phyloP scores from a whole-genome alignment of 2,797 vertebrate species.

The Acanthiza pusilla region DNA sequence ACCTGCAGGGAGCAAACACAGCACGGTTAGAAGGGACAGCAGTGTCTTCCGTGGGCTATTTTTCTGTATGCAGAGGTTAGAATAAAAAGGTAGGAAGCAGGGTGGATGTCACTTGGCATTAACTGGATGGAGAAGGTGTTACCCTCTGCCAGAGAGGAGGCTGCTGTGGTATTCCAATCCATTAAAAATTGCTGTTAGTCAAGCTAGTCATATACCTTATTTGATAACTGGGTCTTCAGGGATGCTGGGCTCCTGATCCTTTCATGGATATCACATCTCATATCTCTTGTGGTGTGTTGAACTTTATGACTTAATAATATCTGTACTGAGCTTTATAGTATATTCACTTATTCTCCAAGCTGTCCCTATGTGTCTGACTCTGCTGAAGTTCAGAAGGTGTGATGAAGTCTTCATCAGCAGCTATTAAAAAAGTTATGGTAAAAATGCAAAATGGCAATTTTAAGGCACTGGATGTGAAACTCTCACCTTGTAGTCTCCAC shows the following conservation, averaged over 20 bases:
- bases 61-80: not conserved
- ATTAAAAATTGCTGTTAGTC: not conserved
- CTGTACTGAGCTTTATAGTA: not conserved
- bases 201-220: not conserved
- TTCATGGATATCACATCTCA: not conserved
- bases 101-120: not conserved
- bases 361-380: not conserved
- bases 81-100: not conserved
- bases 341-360: not conserved
- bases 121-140: not conserved
- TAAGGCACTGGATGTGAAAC: not conserved
- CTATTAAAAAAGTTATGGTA: not conserved
- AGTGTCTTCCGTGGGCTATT: rapidly evolving
- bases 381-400: not conserved
- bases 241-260: not conserved
- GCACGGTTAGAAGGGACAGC: not conserved
- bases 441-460: not conserved
- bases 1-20: conserved; percentile 71
- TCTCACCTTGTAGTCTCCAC: not conserved
- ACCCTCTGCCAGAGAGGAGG: not conserved
- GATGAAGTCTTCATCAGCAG: not conserved
- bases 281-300: not conserved
- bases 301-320: not conserved
- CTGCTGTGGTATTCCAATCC: not conserved
- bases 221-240: not conserved